These are phyloP conservation scores for Drosophila ambigua DNA, from an alignment of 1,140 invertebrate genomes.

Conservation along the genomic window DNA sequence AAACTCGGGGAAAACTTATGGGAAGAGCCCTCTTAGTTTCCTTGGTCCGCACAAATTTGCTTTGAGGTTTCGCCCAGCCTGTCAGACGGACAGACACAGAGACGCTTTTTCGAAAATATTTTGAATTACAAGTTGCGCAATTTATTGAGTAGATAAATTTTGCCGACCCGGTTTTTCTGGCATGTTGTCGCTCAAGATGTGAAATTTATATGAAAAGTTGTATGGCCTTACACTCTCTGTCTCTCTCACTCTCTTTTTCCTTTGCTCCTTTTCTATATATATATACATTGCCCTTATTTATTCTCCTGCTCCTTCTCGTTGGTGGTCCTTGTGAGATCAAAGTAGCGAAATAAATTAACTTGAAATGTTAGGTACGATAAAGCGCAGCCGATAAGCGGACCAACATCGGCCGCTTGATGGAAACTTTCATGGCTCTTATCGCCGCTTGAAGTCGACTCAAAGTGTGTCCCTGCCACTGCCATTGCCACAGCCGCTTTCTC, in stretches of 20 bases:
- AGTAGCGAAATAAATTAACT: conserved; percentile 73
- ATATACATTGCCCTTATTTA: neutral
- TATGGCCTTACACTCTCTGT: conserved; percentile 11
- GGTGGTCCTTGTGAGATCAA: conserved; percentile 51
- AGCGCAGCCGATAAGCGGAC: conserved; percentile 55
- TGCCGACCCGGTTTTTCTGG: conserved; percentile 12
- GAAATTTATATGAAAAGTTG: conserved; percentile 77
- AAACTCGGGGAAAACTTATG: conserved; percentile 2
- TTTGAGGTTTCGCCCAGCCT: conserved; percentile 6
- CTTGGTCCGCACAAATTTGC: conserved; percentile 2
- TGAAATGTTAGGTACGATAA: conserved; percentile 60
- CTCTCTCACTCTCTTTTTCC: neutral
- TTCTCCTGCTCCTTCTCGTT: no score
- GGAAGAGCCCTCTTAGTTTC: no score
- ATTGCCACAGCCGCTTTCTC: neutral
- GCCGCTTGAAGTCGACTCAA: conserved; percentile 10
- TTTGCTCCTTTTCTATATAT: neutral
- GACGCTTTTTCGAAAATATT: conserved; percentile 48
- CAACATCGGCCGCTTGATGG: conserved; percentile 33
- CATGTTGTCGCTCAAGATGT: conserved; percentile 54
- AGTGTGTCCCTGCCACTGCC: conserved; percentile 23
- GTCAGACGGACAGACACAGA: conserved; percentile 14
- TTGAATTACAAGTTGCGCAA: conserved; percentile 66
- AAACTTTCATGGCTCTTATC: conserved; percentile 62
- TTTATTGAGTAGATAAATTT: conserved; percentile 73